Evolutionary conservation across 2,113 vertebrate genomes (phyloP).

Genomic region (Oxyruncus cristatus): DNA sequence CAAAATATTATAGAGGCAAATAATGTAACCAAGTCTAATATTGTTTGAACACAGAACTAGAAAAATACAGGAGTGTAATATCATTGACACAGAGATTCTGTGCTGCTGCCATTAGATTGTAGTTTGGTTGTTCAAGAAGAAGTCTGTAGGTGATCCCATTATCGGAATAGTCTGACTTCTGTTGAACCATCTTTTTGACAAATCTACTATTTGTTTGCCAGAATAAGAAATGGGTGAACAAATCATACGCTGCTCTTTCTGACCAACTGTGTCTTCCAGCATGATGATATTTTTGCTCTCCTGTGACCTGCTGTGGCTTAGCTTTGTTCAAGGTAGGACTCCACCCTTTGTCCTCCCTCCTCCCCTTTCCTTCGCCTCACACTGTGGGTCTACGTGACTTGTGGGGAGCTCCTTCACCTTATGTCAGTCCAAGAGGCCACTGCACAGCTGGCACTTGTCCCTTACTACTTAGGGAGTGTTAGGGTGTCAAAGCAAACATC

Average conservation of each 20-base stretch:
- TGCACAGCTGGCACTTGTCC: not conserved
- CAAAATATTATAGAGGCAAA: not conserved
- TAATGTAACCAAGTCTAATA: not conserved
- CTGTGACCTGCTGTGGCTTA: not conserved
- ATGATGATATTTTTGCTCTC: not conserved
- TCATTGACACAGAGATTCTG: not conserved
- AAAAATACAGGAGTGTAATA: not conserved
- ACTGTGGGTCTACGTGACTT: not conserved
- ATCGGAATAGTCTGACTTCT: not conserved
- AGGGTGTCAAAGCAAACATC: not conserved
- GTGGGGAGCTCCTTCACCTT: not conserved
- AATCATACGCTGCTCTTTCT: not conserved
- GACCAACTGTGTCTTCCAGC: not conserved
- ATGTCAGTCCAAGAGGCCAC: not conserved
- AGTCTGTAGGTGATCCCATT: not conserved
- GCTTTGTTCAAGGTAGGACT: not conserved
- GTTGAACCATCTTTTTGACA: not conserved
- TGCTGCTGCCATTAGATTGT: not conserved
- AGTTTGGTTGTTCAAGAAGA: not conserved
- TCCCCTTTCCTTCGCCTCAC: not conserved
- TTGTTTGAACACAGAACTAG: not conserved
- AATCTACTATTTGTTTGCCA: not conserved
- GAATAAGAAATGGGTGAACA: not conserved
- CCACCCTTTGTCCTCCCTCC: not conserved
- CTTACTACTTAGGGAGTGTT: accelerated